Conservation (phyloP, 1,140 invertebrate species). For the Melipona quadrifasciata region DNA sequence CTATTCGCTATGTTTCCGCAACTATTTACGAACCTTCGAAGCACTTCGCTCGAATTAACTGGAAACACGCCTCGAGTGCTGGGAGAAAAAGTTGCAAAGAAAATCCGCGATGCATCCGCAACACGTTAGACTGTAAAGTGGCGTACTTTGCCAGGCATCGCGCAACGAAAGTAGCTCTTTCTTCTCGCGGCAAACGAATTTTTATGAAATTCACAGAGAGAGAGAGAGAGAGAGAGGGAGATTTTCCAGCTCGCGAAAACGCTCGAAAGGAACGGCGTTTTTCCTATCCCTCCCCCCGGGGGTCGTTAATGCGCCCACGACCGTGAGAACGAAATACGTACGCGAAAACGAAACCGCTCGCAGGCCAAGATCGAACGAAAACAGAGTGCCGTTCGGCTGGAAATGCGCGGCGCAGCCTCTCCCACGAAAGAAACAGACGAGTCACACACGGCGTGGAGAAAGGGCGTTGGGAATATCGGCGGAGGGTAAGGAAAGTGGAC, state of each 20-base stretch:
- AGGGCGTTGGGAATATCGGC: constrained; percentile 42
- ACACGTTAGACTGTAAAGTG: constrained; percentile 21
- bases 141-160: constrained; percentile 4
- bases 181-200: constrained; percentile 11
- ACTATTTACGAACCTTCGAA: constrained; percentile 65
- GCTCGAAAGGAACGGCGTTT: not conserved
- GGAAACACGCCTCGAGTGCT: constrained; percentile 53
- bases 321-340: not conserved
- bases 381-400: constrained; percentile 12
- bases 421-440: constrained; percentile 41
- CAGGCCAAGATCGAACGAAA: constrained; percentile 11
- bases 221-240: not conserved
- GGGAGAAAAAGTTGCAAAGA: constrained; percentile 58
- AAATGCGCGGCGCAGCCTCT: constrained; percentile 37
- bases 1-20: constrained; percentile 58
- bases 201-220: not conserved
- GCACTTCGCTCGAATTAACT: constrained; percentile 67
- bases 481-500: constrained; percentile 57
- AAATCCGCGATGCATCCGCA: constrained; percentile 42
- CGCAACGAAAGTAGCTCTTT: not conserved
- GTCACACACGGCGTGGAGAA: constrained; percentile 47
- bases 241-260: not conserved
- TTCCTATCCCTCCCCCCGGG: too few relatives aligned
- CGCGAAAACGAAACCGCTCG: not conserved
- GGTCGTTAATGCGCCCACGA: not conserved